Conservation (phyloP, 2,113 vertebrate genomes). For the Trachemys scripta region DNA sequence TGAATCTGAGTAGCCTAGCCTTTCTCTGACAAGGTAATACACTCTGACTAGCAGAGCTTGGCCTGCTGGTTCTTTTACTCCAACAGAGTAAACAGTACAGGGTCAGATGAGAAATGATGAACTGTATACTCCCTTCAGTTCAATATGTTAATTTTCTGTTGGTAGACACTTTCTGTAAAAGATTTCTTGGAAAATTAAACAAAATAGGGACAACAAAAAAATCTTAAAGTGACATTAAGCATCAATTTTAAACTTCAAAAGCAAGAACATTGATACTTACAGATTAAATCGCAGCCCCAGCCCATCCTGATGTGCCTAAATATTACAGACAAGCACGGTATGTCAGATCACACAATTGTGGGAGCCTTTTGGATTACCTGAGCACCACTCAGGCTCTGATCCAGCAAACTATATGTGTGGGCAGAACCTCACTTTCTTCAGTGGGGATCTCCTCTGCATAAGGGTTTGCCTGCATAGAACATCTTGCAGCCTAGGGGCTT, state of each 20-base stretch:
- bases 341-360: neutral
- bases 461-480: neutral
- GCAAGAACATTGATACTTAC: neutral
- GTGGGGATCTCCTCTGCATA: neutral
- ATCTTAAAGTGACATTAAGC: neutral
- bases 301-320: neutral
- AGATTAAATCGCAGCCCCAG: neutral
- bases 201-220: neutral
- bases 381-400: neutral
- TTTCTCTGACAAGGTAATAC: conserved; percentile 84
- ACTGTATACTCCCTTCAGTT: neutral
- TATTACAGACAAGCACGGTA: neutral
- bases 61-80: conserved; percentile 64
- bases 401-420: neutral
- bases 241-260: neutral
- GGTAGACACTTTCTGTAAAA: conserved; percentile 25
- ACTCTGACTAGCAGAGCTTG: conserved; percentile 83
- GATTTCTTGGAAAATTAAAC: neutral
- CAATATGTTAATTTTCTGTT: conserved; percentile 36
- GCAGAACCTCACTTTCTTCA: neutral
- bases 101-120: conserved; percentile 69
- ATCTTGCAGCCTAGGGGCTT: neutral
- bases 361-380: neutral
- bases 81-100: conserved; percentile 71
- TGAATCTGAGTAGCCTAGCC: conserved; percentile 77